Percentiles rank a stretch among this genome's conserved stretches.
phyloP scores from a whole-genome alignment of 2,113 vertebrate genomes.

The Oxygymnocypris stewartii region DNA sequence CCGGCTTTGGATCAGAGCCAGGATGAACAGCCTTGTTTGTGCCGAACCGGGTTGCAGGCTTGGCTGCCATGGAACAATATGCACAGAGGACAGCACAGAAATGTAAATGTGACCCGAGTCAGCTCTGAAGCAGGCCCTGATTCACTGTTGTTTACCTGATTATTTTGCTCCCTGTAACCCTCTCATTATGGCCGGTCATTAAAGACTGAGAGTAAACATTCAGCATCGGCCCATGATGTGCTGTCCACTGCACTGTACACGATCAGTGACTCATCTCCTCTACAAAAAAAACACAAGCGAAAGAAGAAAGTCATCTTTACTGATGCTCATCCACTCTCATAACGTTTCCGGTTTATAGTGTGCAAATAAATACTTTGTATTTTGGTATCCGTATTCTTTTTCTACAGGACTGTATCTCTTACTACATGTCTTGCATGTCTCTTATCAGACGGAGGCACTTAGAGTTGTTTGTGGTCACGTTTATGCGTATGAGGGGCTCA shows the following conservation, averaged over 20 bases:
- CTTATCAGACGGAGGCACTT: slow-evolving; percentile 30
- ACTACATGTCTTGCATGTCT: slow-evolving; percentile 39
- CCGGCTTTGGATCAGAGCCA: slow-evolving; percentile 67
- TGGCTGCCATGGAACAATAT: slow-evolving; percentile 74
- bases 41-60: slow-evolving; percentile 74
- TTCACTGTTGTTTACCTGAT: slow-evolving; percentile 67
- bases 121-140: slow-evolving; percentile 66
- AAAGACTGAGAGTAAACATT: slow-evolving; percentile 28
- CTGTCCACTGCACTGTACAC: slow-evolving; percentile 3
- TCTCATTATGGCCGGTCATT: slow-evolving; percentile 58
- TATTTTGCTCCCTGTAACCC: slow-evolving; percentile 56
- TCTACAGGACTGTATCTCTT: slow-evolving; percentile 15
- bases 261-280: slow-evolving; percentile 7
- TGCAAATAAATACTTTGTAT: slow-evolving; percentile 23
- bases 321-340: neutral
- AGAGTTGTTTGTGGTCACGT: slow-evolving; percentile 60
- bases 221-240: neutral
- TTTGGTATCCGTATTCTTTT: slow-evolving; percentile 16
- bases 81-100: slow-evolving; percentile 63
- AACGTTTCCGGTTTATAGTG: slow-evolving; percentile 3
- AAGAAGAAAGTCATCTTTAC: slow-evolving; percentile 3
- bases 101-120: slow-evolving; percentile 72
- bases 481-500: slow-evolving; percentile 43
- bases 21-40: slow-evolving; percentile 71
- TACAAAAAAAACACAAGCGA: neutral